phyloP scores from a whole-genome alignment of 2,888 invertebrate genomes.

The Pristionchus fissidentatus region DNA sequence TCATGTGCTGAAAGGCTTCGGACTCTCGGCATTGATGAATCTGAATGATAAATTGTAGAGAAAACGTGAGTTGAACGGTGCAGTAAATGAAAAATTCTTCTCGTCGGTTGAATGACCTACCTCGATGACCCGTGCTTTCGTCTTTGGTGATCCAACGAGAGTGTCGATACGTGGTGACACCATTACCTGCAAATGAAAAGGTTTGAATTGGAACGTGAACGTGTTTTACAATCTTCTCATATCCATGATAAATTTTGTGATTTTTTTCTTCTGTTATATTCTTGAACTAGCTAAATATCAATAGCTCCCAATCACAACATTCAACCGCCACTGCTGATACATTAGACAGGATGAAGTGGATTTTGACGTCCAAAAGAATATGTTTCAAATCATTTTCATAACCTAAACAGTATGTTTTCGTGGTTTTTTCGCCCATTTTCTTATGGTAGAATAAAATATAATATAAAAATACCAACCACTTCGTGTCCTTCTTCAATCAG shows the following conservation, averaged over 20 bases:
- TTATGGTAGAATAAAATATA: background rate
- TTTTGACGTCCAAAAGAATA: too few species aligned
- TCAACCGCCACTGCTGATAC: too few species aligned
- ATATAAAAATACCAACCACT: conserved; percentile 51
- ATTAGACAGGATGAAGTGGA: too few species aligned
- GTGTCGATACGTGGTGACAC: background rate
- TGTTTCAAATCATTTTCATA: too few species aligned
- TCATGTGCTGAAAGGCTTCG: background rate
- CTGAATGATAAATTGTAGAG: background rate
- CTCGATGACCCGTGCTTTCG: background rate
- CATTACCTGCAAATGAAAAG: too few species aligned
- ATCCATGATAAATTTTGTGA: background rate
- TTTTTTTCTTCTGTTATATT: background rate
- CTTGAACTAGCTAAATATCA: too few species aligned
- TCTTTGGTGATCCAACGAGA: background rate
- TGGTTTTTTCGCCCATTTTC: too few species aligned
- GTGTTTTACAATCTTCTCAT: background rate
- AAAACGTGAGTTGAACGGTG: background rate
- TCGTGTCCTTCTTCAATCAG: conserved; percentile 57
- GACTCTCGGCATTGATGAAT: conserved; percentile 7
- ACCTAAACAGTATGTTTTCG: too few species aligned
- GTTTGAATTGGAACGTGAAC: background rate
- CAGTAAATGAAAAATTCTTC: background rate
- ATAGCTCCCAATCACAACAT: too few species aligned
- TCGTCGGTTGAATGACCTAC: background rate